Base-by-base conservation (phyloP, 1,140 invertebrate species). In the Leptinotarsa defecta region DNA sequence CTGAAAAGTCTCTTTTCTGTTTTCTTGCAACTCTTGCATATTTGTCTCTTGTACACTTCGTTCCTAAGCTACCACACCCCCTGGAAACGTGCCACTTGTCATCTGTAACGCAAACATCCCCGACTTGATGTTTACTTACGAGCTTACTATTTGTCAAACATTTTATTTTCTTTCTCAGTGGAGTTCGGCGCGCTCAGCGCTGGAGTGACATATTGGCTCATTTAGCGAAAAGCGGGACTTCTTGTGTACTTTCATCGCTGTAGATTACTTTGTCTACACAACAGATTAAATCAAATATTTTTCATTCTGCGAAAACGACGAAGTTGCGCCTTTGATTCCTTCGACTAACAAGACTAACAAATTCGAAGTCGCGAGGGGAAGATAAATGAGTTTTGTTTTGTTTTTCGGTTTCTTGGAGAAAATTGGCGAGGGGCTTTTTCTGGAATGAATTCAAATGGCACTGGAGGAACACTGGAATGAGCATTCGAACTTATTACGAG, bases 231-330 rank as follows among this genome's bases (percentile, higher is more conserved):
- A 79, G 81, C 82, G 82, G 80, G 76, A 83, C 82, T 83, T 79
- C 79, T 83, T 83, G 82, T 84, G 82, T 84, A 83, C 83, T 83
- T 83, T 84, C 83, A 84, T 84, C 81, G 80, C 80, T 83, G 82
- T 75, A 80, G 81, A 84, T 84, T 83, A 83, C 80, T 80, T 83
- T 84, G 83, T 84, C 82, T 83, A 82, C 83, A 83, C 80, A 82
- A 83, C 81, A 82, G 82, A 84, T 84, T 84, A 83, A 83, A 83
- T 81, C 82, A 83, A 83, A 83, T 82, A 84, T 83, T 84, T 84
- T 83, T 83, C 82, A 84, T 82, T 79, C 79, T 68, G 69, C 34
- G 22, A 20, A 49, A 17, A 34, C 43, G 73, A 49, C 73, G 48
- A 22, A 67, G 48, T 64, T 73, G 61, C 62, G 34, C 73, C 64